Evolutionary conservation across 2,888 invertebrate genomes (phyloP).

Genomic region (Micoletzkya japonica): DNA sequence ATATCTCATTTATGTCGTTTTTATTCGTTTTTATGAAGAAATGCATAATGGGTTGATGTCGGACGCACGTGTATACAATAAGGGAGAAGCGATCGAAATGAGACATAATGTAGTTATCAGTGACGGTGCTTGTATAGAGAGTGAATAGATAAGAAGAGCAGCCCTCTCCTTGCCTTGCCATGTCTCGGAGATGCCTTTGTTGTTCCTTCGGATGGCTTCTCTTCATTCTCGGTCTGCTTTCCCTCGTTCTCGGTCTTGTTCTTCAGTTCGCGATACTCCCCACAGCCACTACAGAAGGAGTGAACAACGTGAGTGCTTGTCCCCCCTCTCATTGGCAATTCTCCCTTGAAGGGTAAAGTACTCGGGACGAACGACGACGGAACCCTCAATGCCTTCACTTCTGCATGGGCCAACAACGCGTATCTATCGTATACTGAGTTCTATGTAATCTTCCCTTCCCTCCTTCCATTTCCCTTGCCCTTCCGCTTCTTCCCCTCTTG

Average conservation of each 20-base stretch:
- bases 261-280: slow-evolving; percentile 43
- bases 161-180: slow-evolving; percentile 5
- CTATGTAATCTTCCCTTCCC: slow-evolving; percentile 14
- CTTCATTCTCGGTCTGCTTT: background rate
- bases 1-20: too few relatives aligned
- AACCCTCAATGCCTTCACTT: slow-evolving; percentile 44
- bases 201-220: slow-evolving; percentile 17
- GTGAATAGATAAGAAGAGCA: slow-evolving; percentile 1
- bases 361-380: slow-evolving; percentile 46
- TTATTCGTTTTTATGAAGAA: too few relatives aligned
- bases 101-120: background rate
- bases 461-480: too few relatives aligned
- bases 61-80: too few relatives aligned
- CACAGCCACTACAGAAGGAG: slow-evolving; percentile 34
- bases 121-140: background rate
- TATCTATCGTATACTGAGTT: slow-evolving; percentile 21
- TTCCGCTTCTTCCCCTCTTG: background rate
- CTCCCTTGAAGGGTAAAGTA: slow-evolving; percentile 41
- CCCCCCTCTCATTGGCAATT: background rate
- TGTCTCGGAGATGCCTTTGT: background rate
- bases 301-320: slow-evolving; percentile 38
- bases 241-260: slow-evolving; percentile 36
- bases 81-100: too few relatives aligned
- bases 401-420: slow-evolving; percentile 14
- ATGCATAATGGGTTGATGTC: too few relatives aligned